Percentiles rank a stretch among this genome's conserved stretches.
phyloP scores from a whole-genome alignment of 2,113 vertebrate genomes.

The Brienomyrus longianalis region DNA sequence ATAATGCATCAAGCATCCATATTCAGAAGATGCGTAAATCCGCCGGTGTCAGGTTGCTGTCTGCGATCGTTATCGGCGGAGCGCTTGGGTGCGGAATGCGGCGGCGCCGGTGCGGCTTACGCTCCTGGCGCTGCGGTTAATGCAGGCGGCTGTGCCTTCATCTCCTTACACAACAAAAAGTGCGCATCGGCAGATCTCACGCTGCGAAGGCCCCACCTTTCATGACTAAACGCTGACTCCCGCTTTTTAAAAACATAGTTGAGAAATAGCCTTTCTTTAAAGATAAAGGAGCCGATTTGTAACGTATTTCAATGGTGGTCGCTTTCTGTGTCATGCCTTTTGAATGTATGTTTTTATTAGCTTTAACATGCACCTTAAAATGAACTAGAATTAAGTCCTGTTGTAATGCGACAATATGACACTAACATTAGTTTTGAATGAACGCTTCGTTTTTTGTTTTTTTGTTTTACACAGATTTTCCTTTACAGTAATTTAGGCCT shows the following conservation, averaged over 20 bases:
- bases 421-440: not conserved
- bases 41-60: not conserved
- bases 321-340: not conserved
- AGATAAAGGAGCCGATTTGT: not conserved
- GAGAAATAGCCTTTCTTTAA: not conserved
- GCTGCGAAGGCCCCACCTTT: not conserved
- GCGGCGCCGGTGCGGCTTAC: not conserved
- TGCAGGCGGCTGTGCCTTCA: not conserved
- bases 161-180: not conserved
- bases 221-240: not conserved
- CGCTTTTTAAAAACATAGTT: not conserved
- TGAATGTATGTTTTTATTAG: not conserved
- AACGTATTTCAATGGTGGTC: not conserved
- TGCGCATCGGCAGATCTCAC: not conserved
- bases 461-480: not conserved
- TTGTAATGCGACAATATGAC: not conserved
- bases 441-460: not conserved
- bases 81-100: not conserved
- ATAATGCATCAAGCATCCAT: not conserved
- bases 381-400: not conserved
- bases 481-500: not conserved
- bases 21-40: not conserved
- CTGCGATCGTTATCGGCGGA: not conserved
- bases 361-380: not conserved
- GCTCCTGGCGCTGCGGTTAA: not conserved